Evolutionary conservation across 2,113 vertebrate genomes (phyloP).

Genomic region (Phalacrocorax pelagicus): DNA sequence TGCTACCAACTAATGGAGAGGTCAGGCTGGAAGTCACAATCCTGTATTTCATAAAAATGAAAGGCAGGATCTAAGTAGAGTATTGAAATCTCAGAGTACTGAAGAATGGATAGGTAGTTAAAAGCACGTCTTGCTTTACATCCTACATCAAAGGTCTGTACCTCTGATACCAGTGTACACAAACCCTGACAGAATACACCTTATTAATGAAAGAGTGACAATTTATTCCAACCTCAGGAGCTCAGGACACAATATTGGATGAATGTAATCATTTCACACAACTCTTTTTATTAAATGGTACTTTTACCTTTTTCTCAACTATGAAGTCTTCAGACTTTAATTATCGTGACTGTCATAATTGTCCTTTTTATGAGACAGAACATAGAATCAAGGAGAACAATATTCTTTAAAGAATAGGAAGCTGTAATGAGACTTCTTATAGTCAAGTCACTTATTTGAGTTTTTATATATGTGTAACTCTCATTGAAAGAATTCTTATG

Average conservation of each 20-base stretch:
- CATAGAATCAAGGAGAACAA: not conserved
- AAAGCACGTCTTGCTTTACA: rapidly evolving
- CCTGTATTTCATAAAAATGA: not conserved
- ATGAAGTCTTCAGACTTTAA: not conserved
- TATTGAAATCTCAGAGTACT: not conserved
- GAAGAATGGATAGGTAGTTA: not conserved
- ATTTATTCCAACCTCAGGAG: not conserved
- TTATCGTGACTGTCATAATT: not conserved
- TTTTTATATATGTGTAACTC: not conserved
- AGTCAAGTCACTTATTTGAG: not conserved
- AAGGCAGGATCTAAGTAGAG: not conserved
- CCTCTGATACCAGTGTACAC: not conserved
- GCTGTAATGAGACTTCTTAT: not conserved
- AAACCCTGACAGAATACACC: not conserved
- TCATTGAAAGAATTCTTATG: not conserved
- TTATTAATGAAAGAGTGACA: not conserved
- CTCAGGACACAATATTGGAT: not conserved
- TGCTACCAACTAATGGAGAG: not conserved
- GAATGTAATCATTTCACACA: not conserved
- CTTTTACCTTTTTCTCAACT: not conserved
- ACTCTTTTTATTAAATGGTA: not conserved
- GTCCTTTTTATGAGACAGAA: not conserved
- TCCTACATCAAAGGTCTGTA: not conserved
- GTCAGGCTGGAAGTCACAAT: not conserved
- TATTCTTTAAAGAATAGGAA: not conserved